phyloP scores from a whole-genome alignment of 2,113 vertebrate genomes.

The Glaucidium brasilianum region DNA sequence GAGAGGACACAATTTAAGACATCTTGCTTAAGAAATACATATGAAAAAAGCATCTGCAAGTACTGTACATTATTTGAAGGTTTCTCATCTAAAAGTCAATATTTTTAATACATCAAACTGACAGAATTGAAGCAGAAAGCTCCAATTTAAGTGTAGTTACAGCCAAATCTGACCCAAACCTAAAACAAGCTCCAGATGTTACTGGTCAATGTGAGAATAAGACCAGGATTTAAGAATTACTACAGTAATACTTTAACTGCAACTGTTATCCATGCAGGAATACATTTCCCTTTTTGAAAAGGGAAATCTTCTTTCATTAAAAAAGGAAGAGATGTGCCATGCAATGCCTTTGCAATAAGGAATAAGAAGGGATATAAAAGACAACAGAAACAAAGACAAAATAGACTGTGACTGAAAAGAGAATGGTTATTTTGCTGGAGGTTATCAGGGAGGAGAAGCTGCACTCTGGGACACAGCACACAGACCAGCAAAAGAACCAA shows the following conservation, averaged over 20 bases:
- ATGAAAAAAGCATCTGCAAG: not conserved
- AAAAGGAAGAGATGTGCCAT: not conserved
- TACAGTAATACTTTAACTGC: not conserved
- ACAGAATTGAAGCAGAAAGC: not conserved
- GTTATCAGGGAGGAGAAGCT: not conserved
- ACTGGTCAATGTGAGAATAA: not conserved
- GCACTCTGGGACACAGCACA: not conserved
- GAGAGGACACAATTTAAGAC: not conserved
- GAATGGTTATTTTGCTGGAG: not conserved
- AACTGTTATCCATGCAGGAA: not conserved
- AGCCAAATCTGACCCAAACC: not conserved
- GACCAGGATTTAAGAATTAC: not conserved
- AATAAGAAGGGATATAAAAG: not conserved
- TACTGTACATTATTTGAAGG: not conserved
- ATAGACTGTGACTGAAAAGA: not conserved
- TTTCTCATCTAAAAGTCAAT: not conserved
- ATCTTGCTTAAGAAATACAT: not conserved
- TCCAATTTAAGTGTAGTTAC: not conserved
- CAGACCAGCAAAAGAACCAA: not conserved
- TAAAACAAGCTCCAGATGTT: not conserved
- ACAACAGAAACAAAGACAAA: not conserved
- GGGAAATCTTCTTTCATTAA: not conserved
- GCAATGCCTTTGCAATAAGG: not conserved
- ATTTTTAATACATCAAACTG: not conserved
- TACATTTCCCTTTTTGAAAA: not conserved